These are phyloP conservation scores for Tinea trinotella DNA, from an alignment of 2,888 invertebrate species.

Conservation along the genomic window DNA sequence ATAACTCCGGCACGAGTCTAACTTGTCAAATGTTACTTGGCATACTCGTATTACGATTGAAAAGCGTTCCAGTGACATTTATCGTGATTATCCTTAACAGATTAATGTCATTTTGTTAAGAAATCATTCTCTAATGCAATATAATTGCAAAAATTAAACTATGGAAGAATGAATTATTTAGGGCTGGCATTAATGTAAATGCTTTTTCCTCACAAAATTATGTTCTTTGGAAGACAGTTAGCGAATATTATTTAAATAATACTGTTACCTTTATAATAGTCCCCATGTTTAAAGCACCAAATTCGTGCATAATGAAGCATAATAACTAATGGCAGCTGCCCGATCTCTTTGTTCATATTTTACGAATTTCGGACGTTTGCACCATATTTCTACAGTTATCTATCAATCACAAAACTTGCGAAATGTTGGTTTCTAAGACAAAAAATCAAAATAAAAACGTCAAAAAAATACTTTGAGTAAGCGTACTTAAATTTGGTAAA, in stretches of 20 bases:
- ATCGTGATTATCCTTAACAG: no score
- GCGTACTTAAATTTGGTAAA: slow-evolving; percentile 16
- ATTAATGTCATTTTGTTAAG: no score
- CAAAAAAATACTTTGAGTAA: slow-evolving; percentile 12
- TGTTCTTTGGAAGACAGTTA: slow-evolving; percentile 16
- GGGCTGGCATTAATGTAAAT: slow-evolving; percentile 3
- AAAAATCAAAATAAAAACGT: background rate
- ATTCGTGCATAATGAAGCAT: slow-evolving; percentile 7
- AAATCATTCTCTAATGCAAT: background rate
- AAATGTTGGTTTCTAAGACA: background rate
- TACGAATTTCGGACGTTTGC: background rate
- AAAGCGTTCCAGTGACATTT: no score
- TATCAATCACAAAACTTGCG: background rate
- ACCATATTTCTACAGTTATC: background rate
- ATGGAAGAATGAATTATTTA: slow-evolving; percentile 1
- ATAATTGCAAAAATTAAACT: slow-evolving; percentile 4
- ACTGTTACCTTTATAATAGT: slow-evolving; percentile 13
- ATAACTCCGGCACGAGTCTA: background rate
- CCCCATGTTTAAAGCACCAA: slow-evolving; percentile 13
- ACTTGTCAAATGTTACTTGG: background rate
- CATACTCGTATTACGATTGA: background rate
- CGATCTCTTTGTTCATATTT: background rate
- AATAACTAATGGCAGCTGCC: background rate
- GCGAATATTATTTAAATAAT: slow-evolving; percentile 15
- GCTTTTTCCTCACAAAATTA: slow-evolving; percentile 7